Base-by-base conservation (phyloP, 1,140 invertebrate species). In the Aphaenogaster rudis region DNA sequence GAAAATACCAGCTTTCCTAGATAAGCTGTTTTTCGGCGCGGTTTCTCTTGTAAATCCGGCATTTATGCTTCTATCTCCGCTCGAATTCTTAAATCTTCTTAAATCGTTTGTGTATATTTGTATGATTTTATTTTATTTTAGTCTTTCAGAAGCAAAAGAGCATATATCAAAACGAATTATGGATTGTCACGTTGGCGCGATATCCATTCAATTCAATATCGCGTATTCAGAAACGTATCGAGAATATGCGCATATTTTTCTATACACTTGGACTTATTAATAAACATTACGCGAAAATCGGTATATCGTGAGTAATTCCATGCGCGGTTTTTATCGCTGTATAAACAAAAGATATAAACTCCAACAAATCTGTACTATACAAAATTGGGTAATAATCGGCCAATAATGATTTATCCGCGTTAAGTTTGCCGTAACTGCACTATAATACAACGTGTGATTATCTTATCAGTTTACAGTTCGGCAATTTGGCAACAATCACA, bases 131-230 rank as follows among this genome's bases (percentile, higher is more conserved):
- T 84, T 84, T 61, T 45, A 76, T 84, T 76, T 74, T 48, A 61
- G 13, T 39, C 28, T 63, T 17, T 54, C 13, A 15, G 4, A 50
- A 39, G 39, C 50, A 50, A 48, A 28, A 74, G 42, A 72, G 39
- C 54, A 54, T 48, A 72, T 59, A 82, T 82, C 80, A 74, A 52
- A 28, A 1, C 54, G 66, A 84, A 76, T 84, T 84, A 84, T 84
- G 80, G 80, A 74, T 76, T 84, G 80, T 84, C 69, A 76, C 80
- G 80, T 84, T 74, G 80, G 42, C 54, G 80, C 59, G 69, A 84
- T 84, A 84, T 76, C 33, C 69, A 61, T 84, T 84, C 80, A 84
- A 84, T 84, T 84, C 69, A 84, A 84, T 84, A 84, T 48, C 54
- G 69, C 54, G 54, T 45, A 72, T 74, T 72, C 67, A 8, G 69